Percentiles rank a stretch among this genome's conserved stretches.
These are phyloP conservation scores for Drosophila teissieri DNA, from an alignment of 1,140 invertebrate genomes.

Conservation along the genomic window DNA sequence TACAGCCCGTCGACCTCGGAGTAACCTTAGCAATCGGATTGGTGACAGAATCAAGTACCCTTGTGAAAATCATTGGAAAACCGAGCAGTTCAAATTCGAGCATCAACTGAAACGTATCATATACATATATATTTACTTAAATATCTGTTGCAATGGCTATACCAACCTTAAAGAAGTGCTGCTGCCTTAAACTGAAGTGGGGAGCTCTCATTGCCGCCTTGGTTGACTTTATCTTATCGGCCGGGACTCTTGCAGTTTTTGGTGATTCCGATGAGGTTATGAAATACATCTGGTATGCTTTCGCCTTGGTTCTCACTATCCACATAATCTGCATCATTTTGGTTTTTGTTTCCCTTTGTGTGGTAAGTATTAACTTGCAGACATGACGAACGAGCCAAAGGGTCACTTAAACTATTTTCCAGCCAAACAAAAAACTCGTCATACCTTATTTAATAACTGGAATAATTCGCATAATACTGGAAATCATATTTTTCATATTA, in stretches of 20 bases:
- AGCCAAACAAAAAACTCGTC: slow-evolving; percentile 4
- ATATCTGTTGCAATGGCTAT: not conserved
- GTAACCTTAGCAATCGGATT: not conserved
- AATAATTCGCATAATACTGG: slow-evolving; percentile 5
- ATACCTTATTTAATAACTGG: slow-evolving; percentile 25
- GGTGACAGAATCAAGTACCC: no score
- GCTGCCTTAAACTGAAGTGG: slow-evolving; percentile 33
- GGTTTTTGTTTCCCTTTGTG: slow-evolving; percentile 20
- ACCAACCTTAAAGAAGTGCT: not conserved
- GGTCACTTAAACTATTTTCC: no score
- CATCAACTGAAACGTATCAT: no score
- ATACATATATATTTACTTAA: no score
- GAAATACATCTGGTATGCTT: not conserved
- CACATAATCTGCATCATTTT: slow-evolving; percentile 27
- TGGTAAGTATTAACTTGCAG: slow-evolving; percentile 8
- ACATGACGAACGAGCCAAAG: no score
- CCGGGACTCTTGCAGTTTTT: not conserved
- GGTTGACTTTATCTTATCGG: not conserved
- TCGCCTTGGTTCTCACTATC: not conserved
- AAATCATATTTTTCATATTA: not conserved
- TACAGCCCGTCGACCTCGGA: not conserved
- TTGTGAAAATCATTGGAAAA: not conserved
- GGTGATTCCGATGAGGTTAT: no score
- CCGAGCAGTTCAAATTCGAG: not conserved
- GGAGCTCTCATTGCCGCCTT: slow-evolving; percentile 21